Conservation (phyloP, 92 coral and sea anemone genomes). For the Paramuricea clavata region DNA sequence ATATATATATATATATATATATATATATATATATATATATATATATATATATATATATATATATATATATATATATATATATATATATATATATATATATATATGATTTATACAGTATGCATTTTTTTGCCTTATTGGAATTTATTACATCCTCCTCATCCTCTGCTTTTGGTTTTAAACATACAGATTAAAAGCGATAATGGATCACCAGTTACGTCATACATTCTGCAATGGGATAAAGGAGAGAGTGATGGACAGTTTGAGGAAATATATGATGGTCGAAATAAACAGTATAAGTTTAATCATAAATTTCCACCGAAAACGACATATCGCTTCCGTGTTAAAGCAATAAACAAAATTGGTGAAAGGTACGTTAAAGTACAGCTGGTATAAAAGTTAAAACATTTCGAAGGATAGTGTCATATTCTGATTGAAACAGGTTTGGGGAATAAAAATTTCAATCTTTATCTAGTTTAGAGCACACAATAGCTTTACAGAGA, state of each 20-base stretch:
- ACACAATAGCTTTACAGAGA: no score
- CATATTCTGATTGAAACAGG: no score
- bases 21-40: no score
- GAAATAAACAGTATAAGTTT: slow-evolving; percentile 80
- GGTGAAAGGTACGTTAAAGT: slow-evolving; percentile 78
- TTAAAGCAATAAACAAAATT: slow-evolving; percentile 85
- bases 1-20: no score
- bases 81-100: no score
- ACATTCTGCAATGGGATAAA: slow-evolving; percentile 88
- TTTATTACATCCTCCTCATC: not conserved
- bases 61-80: no score
- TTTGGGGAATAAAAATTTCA: no score
- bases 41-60: no score
- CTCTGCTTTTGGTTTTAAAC: not conserved
- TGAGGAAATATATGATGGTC: slow-evolving; percentile 73
- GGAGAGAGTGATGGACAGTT: slow-evolving; percentile 78
- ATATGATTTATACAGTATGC: not conserved
- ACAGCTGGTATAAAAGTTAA: not conserved
- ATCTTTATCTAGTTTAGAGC: no score
- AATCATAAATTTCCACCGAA: slow-evolving; percentile 91
- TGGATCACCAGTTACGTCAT: slow-evolving; percentile 86
- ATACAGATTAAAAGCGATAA: slow-evolving; percentile 82
- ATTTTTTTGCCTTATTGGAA: not conserved
- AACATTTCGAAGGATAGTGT: not conserved
- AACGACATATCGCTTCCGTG: slow-evolving; percentile 85